Percentiles rank a stretch among this genome's conserved stretches.
Evolutionary conservation across 2,888 invertebrate species (phyloP).

Genomic region (Silvanus unidentatus): DNA sequence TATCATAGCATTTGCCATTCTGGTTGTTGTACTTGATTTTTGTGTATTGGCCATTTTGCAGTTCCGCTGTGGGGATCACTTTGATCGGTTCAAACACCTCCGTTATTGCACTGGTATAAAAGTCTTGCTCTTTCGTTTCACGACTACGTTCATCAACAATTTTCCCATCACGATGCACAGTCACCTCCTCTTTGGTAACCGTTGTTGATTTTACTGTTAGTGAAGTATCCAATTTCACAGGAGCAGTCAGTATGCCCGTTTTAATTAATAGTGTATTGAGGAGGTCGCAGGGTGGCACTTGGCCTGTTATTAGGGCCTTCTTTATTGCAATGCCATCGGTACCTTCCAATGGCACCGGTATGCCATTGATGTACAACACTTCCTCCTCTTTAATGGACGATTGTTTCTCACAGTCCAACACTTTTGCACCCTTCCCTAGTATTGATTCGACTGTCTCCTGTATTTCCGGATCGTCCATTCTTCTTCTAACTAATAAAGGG

Average conservation of each 20-base stretch:
- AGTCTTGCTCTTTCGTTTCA: conserved; percentile 67
- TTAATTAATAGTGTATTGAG: conserved; percentile 62
- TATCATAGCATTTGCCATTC: conserved; percentile 33
- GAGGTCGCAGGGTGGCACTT: conserved; percentile 65
- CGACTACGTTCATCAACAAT: conserved; percentile 64
- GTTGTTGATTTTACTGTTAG: conserved; percentile 65
- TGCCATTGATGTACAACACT: conserved; percentile 64
- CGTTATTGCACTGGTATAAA: conserved; percentile 60
- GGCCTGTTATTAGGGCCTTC: conserved; percentile 61
- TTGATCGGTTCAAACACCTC: conserved; percentile 61
- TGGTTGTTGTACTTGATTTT: conserved; percentile 22
- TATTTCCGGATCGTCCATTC: conserved; percentile 66
- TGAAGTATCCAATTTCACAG: conserved; percentile 65
- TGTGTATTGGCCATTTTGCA: conserved; percentile 36
- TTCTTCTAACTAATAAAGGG: not conserved
- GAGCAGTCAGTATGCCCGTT: conserved; percentile 60
- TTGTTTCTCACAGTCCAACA: conserved; percentile 67
- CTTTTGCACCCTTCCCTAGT: conserved; percentile 64
- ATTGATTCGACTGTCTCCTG: conserved; percentile 70
- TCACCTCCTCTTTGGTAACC: conserved; percentile 65
- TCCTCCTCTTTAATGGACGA: conserved; percentile 68
- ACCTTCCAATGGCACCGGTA: conserved; percentile 61
- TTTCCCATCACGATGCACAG: conserved; percentile 59
- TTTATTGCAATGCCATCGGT: conserved; percentile 63
- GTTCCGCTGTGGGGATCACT: conserved; percentile 41